Conservation (phyloP, 1,140 invertebrate genomes). For the Paracyclopina nana region DNA sequence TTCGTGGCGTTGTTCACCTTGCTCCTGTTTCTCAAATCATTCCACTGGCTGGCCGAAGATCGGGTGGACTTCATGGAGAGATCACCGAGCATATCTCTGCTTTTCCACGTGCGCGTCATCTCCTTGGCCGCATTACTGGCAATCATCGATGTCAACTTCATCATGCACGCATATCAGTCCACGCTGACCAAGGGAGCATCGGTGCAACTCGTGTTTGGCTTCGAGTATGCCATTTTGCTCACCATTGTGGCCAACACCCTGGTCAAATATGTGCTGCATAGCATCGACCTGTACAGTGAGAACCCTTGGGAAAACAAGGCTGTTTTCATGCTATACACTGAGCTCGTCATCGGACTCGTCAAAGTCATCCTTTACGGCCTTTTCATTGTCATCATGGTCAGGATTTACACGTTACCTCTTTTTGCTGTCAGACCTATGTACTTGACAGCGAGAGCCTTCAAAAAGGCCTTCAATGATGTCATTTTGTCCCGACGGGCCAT, state of each 20-base stretch:
- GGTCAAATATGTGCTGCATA: constrained; percentile 87
- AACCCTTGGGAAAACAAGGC: constrained; percentile 99
- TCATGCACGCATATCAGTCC: constrained; percentile 80
- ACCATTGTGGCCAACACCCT: constrained; percentile 81
- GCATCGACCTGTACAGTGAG: constrained; percentile 78
- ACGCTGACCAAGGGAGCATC: constrained; percentile 87
- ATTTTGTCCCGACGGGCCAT: constrained; percentile 89
- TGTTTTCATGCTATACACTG: constrained; percentile 86
- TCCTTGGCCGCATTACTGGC: constrained; percentile 56
- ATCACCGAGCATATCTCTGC: constrained; percentile 68
- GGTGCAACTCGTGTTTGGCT: constrained; percentile 95
- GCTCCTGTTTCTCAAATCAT: constrained; percentile 91
- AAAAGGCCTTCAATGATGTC: constrained; percentile 74
- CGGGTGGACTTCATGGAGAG: constrained; percentile 79
- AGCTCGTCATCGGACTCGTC: constrained; percentile 62
- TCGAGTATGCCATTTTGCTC: constrained; percentile 93
- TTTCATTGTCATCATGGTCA: constrained; percentile 91
- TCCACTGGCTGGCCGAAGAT: constrained; percentile 98
- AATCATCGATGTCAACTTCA: constrained; percentile 64
- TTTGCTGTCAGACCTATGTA: constrained; percentile 99
- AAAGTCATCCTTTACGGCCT: constrained; percentile 48
- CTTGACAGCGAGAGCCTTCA: constrained; percentile 55
- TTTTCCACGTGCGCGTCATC: constrained; percentile 82
- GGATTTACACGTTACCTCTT: constrained; percentile 88
- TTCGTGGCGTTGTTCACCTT: constrained; percentile 96